Evolutionary conservation across 2,888 invertebrate species (phyloP).

Genomic region (Phymatocera aterrima): DNA sequence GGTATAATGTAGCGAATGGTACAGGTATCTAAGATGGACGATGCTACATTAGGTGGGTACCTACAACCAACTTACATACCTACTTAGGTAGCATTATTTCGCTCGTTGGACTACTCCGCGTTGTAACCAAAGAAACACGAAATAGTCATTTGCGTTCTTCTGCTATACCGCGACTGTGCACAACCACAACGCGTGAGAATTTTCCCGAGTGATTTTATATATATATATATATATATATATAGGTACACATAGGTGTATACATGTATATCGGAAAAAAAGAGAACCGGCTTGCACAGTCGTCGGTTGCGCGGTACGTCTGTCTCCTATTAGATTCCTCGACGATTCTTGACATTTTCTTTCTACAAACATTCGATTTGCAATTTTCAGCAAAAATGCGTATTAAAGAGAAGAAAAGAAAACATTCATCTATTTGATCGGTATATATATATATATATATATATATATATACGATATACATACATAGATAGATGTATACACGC

Average conservation of each 20-base stretch:
- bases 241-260: not conserved
- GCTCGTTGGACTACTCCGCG: constrained; percentile 47
- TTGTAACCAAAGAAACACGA: constrained; percentile 51
- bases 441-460: not conserved
- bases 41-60: no score
- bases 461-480: constrained; percentile 9
- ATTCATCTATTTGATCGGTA: no score
- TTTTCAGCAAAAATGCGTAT: no score
- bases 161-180: not conserved
- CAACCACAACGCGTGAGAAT: no score
- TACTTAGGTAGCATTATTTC: not conserved
- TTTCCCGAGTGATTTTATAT: not conserved
- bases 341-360: no score
- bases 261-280: no score
- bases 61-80: not conserved
- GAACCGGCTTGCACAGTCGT: no score
- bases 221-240: not conserved
- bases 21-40: not conserved
- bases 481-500: not conserved
- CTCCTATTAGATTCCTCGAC: no score
- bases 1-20: no score
- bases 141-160: constrained; percentile 57
- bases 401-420: no score
- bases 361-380: no score
- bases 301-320: no score